A percentile compares a stretch with the other conserved stretches of the same genome.
Evolutionary conservation across 1,140 invertebrate genomes (phyloP).

Genomic region (Heterodera carotae): DNA sequence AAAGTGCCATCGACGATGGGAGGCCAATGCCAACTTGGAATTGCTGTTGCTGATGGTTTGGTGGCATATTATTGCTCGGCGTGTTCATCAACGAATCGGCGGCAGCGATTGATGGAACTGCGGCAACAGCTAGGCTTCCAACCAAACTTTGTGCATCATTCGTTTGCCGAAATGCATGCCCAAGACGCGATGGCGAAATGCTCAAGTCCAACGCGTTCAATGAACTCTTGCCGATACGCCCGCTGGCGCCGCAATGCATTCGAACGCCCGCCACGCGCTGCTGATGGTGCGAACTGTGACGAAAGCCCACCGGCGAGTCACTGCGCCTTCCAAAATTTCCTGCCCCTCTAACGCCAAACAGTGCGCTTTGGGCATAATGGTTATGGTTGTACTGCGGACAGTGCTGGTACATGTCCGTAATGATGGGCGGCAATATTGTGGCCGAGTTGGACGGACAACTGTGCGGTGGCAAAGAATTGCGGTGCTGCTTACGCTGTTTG

Average conservation of each 20-base stretch:
- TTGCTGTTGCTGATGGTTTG: neutral
- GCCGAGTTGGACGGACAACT: slow-evolving; percentile 31
- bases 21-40: slow-evolving; percentile 7
- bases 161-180: neutral
- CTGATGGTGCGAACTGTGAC: neutral
- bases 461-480: slow-evolving; percentile 45
- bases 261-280: slow-evolving; percentile 4
- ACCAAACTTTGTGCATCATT: too few species aligned
- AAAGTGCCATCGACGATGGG: neutral
- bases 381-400: neutral
- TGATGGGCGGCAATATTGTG: slow-evolving; percentile 17
- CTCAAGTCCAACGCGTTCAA: slow-evolving; percentile 13
- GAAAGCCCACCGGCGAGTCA: neutral
- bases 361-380: too few species aligned
- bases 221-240: slow-evolving; percentile 18
- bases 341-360: neutral
- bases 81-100: neutral
- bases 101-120: too few species aligned
- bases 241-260: neutral
- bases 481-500: slow-evolving; percentile 29
- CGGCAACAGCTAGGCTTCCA: too few species aligned
- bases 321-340: neutral
- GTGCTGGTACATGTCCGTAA: slow-evolving; percentile 4
- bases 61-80: neutral
- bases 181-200: neutral